Evolutionary conservation across 2,888 invertebrate genomes (phyloP).

Genomic region (Drosophila hamatofila): DNA sequence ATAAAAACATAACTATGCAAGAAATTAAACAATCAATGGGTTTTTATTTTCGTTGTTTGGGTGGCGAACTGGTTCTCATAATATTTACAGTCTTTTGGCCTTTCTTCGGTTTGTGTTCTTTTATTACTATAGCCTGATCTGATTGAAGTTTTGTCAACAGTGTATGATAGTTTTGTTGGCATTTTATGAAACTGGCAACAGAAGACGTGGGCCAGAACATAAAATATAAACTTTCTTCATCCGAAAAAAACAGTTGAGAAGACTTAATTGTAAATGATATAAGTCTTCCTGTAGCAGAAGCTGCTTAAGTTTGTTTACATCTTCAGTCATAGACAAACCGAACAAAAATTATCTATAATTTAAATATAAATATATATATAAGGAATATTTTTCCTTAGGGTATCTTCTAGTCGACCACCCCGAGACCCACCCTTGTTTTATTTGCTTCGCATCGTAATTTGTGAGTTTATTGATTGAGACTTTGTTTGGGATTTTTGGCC

Average conservation of each 20-base stretch:
- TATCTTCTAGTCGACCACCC: not conserved
- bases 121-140: slow-evolving; percentile 5
- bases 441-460: slow-evolving; percentile 52
- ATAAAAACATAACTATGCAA: slow-evolving; percentile 70
- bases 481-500: slow-evolving; percentile 37
- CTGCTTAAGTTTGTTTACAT: not conserved
- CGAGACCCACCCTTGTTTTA: slow-evolving; percentile 2
- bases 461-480: slow-evolving; percentile 51
- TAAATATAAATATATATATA: no score
- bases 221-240: no score
- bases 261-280: no score
- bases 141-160: not conserved
- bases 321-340: no score
- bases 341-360: no score
- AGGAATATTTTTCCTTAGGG: not conserved
- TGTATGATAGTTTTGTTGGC: not conserved
- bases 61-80: slow-evolving; percentile 66
- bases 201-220: not conserved
- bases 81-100: slow-evolving; percentile 50
- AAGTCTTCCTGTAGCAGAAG: not conserved
- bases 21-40: slow-evolving; percentile 76
- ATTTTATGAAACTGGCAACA: not conserved
- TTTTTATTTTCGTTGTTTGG: slow-evolving; percentile 51
- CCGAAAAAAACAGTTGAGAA: no score
- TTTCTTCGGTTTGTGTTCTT: slow-evolving; percentile 36